Evolutionary conservation across 2,888 invertebrate genomes (phyloP).

Genomic region (Epistrophella euchroma): DNA sequence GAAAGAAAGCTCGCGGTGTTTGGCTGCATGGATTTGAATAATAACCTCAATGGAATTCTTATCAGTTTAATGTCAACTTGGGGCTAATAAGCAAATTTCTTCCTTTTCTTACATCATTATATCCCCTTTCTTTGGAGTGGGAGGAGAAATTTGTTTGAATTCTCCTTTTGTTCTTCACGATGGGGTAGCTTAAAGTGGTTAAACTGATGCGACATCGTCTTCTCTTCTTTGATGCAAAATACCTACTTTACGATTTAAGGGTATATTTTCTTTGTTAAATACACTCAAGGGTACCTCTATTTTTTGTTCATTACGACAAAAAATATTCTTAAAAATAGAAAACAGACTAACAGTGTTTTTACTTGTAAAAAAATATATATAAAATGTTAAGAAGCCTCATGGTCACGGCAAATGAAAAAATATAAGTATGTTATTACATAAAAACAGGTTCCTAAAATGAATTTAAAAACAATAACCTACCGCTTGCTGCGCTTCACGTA

Average conservation of each 20-base stretch:
- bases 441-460: neutral
- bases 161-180: constrained; percentile 25
- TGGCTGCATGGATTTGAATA: constrained; percentile 59
- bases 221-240: constrained; percentile 13
- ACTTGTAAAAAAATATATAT: neutral
- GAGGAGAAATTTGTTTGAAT: constrained; percentile 38
- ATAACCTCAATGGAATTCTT: constrained; percentile 73
- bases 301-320: neutral
- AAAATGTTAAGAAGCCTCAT: neutral
- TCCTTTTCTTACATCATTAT: constrained; percentile 28
- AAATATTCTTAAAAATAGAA: neutral
- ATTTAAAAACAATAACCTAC: no score
- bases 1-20: constrained; percentile 17
- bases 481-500: no score
- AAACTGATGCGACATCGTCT: constrained; percentile 9
- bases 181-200: neutral
- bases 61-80: constrained; percentile 74
- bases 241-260: constrained; percentile 59
- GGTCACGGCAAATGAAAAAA: neutral
- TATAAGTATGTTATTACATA: neutral
- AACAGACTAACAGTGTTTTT: neutral
- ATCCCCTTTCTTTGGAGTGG: constrained; percentile 19
- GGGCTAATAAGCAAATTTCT: constrained; percentile 70
- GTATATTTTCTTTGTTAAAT: constrained; percentile 61
- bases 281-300: constrained; percentile 61